These are phyloP conservation scores for Girardinichthys multiradiatus DNA, from an alignment of 2,113 vertebrate genomes.

Conservation along the genomic window DNA sequence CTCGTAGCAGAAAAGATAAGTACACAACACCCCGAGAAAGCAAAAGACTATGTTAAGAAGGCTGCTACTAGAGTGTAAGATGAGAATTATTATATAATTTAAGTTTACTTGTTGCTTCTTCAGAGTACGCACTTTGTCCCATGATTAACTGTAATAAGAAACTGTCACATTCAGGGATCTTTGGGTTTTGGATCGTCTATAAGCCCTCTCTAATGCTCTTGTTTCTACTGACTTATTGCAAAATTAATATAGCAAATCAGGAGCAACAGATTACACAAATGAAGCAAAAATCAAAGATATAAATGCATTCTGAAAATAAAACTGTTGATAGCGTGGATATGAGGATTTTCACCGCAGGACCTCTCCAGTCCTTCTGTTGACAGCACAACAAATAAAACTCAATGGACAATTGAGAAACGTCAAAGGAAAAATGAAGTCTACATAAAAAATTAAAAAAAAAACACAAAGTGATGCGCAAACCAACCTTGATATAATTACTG, in stretches of 20 bases:
- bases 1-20: no score
- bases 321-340: neutral
- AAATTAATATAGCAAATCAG: slow-evolving; percentile 1
- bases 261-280: neutral
- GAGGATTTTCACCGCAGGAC: slow-evolving; percentile 8
- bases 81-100: slow-evolving; percentile 2
- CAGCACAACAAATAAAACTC: slow-evolving; percentile 19
- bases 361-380: slow-evolving; percentile 1
- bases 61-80: neutral
- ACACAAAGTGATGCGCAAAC: slow-evolving; percentile 21
- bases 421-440: slow-evolving; percentile 27
- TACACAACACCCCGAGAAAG: slow-evolving; percentile 36
- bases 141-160: neutral
- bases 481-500: slow-evolving; percentile 31
- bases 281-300: slow-evolving; percentile 2
- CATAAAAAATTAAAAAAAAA: slow-evolving; percentile 31
- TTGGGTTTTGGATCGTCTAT: neutral
- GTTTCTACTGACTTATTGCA: neutral
- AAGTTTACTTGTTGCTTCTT: neutral
- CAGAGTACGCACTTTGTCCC: neutral
- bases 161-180: neutral
- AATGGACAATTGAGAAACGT: slow-evolving; percentile 28
- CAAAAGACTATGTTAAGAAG: neutral
- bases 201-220: neutral
- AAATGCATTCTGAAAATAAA: neutral